Conservation (phyloP, 2,888 invertebrate genomes). For the Drosophila villosipedis region DNA sequence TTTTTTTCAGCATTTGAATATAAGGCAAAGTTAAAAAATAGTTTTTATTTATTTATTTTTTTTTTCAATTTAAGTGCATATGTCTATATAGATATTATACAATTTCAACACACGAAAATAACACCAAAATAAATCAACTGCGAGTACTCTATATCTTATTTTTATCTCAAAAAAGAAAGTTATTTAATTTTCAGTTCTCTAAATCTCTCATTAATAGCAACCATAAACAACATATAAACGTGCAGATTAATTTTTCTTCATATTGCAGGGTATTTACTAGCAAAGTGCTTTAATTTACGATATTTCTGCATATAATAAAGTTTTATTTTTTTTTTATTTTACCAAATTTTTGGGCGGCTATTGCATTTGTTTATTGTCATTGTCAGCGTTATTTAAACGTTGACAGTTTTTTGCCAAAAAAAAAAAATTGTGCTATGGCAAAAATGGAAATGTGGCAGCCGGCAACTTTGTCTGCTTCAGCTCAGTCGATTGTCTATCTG, state of each 20-base stretch:
- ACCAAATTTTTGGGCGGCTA: slow-evolving; percentile 42
- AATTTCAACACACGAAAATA: neutral
- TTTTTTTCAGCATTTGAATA: neutral
- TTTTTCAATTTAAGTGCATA: neutral
- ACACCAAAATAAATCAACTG: neutral
- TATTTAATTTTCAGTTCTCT: neutral
- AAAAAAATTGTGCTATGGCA: slow-evolving; percentile 17
- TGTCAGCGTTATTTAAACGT: slow-evolving; percentile 78
- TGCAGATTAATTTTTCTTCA: neutral
- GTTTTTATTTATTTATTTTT: neutral
- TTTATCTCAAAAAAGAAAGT: neutral
- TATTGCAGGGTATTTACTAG: slow-evolving; percentile 12
- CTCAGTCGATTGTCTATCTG: slow-evolving; percentile 41
- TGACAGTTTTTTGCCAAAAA: slow-evolving; percentile 67
- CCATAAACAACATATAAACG: neutral
- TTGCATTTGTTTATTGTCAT: slow-evolving; percentile 78
- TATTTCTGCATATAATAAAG: slow-evolving; percentile 39
- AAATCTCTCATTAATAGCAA: neutral
- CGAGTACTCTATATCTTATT: neutral
- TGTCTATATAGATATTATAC: neutral
- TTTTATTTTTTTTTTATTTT: slow-evolving; percentile 42
- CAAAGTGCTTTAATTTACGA: neutral
- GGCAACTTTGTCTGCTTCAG: slow-evolving; percentile 49
- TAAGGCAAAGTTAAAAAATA: neutral
- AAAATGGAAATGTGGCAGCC: slow-evolving; percentile 48